These are phyloP conservation scores for Campylomormyrus tamandua DNA, from an alignment of 2,113 vertebrate species.

Conservation along the genomic window DNA sequence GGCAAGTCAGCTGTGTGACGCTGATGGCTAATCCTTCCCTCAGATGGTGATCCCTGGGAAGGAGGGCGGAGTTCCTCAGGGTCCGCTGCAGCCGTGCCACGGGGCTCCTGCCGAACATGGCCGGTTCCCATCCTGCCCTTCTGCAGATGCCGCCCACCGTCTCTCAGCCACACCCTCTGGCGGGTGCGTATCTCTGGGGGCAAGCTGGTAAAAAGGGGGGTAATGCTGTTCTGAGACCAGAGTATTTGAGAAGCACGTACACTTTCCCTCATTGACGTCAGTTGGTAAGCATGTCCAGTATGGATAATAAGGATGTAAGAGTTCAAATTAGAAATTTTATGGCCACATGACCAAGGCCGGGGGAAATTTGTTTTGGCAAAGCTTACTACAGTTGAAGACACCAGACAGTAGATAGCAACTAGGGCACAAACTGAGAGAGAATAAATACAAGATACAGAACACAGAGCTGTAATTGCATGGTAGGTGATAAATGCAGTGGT, in stretches of 20 bases:
- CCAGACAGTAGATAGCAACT: background rate
- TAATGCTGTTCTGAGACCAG: background rate
- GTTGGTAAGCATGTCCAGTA: background rate
- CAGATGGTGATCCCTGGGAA: constrained; percentile 74
- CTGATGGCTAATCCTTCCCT: background rate
- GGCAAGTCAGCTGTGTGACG: background rate
- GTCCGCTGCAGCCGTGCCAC: constrained; percentile 68
- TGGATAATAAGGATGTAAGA: background rate
- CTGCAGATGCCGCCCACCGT: constrained; percentile 59
- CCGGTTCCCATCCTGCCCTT: constrained; percentile 53
- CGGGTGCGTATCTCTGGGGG: constrained; percentile 51
- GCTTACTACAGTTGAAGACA: background rate
- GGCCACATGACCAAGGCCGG: background rate
- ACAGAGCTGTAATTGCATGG: background rate
- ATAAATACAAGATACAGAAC: background rate
- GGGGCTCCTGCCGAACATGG: constrained; percentile 74
- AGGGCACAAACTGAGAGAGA: background rate
- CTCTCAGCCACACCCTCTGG: constrained; percentile 65
- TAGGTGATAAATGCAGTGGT: no score
- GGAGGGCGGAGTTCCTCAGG: constrained; percentile 72
- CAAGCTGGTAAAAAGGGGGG: background rate
- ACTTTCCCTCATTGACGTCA: background rate
- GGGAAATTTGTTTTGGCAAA: background rate
- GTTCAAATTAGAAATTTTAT: background rate
- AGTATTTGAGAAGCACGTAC: background rate